Evolutionary conservation across 1,140 invertebrate species (phyloP).

Genomic region (Bombus impatiens): DNA sequence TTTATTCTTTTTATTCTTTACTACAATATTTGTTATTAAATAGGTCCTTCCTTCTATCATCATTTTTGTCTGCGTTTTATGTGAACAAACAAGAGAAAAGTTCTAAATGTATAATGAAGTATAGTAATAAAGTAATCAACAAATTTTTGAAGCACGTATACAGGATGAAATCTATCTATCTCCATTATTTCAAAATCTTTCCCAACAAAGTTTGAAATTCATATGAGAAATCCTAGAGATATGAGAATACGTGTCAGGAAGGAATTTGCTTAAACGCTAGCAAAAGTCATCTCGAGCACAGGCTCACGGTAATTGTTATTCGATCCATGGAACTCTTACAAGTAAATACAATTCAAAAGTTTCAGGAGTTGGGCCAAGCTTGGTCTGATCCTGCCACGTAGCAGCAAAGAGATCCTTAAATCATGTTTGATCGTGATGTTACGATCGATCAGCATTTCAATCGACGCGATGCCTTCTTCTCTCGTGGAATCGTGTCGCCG

Average conservation of each 20-base stretch:
- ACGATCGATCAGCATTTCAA: slow-evolving; percentile 61
- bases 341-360: slow-evolving; percentile 40
- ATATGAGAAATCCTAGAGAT: not conserved
- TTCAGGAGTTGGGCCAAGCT: slow-evolving; percentile 13
- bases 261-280: slow-evolving; percentile 3
- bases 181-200: not conserved
- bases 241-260: not conserved
- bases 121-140: too few relatives aligned
- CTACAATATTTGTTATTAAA: too few relatives aligned
- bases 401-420: slow-evolving; percentile 45
- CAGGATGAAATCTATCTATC: not conserved
- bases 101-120: too few relatives aligned
- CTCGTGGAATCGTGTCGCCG: slow-evolving; percentile 45
- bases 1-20: too few relatives aligned
- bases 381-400: slow-evolving; percentile 2
- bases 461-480: slow-evolving; percentile 35
- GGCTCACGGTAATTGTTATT: slow-evolving; percentile 45
- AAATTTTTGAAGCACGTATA: too few relatives aligned
- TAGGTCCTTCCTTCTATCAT: too few relatives aligned
- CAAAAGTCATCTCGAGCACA: not conserved
- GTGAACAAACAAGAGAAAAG: too few relatives aligned
- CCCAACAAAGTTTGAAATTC: not conserved
- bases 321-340: slow-evolving; percentile 18
- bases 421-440: slow-evolving; percentile 46
- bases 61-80: too few relatives aligned